Conservation (phyloP, 1,140 invertebrate species). For the Coptotermes formosanus region DNA sequence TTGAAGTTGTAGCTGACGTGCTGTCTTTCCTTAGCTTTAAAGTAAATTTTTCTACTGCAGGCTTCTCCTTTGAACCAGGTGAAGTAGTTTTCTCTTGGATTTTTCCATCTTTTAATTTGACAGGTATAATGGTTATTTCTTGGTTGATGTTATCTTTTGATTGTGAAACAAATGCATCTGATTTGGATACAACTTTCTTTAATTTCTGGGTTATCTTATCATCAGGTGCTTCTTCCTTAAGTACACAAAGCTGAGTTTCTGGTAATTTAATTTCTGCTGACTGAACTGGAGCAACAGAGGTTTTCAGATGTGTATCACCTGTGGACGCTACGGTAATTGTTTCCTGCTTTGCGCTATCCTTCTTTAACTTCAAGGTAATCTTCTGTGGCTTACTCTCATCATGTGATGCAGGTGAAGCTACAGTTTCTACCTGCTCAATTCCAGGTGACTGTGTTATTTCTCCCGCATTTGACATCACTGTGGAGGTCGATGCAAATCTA, state of each 20-base stretch:
- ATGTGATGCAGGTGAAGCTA: constrained; percentile 1
- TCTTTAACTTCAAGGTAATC: constrained; percentile 33
- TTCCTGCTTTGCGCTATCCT: constrained; percentile 21
- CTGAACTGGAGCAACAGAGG: neutral
- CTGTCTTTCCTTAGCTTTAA: constrained; percentile 15
- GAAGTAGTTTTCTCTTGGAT: neutral
- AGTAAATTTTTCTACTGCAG: constrained; percentile 19
- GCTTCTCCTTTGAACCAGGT: neutral
- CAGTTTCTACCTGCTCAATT: neutral
- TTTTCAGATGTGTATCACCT: neutral
- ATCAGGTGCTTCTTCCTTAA: neutral
- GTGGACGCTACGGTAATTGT: neutral
- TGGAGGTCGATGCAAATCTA: neutral
- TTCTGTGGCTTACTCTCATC: constrained; percentile 1
- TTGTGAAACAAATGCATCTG: neutral
- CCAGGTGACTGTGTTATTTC: neutral
- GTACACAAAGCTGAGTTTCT: neutral
- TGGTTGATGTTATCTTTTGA: neutral
- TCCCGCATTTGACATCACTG: neutral
- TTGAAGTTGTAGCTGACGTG: neutral
- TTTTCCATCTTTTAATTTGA: constrained; percentile 17
- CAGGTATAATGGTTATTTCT: constrained; percentile 3
- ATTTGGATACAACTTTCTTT: constrained; percentile 29
- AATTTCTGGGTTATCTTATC: constrained; percentile 27
- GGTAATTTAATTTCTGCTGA: no score